Conservation (phyloP, 53 echinoderm and acorn worm genomes). For the Antedon mediterranea region DNA sequence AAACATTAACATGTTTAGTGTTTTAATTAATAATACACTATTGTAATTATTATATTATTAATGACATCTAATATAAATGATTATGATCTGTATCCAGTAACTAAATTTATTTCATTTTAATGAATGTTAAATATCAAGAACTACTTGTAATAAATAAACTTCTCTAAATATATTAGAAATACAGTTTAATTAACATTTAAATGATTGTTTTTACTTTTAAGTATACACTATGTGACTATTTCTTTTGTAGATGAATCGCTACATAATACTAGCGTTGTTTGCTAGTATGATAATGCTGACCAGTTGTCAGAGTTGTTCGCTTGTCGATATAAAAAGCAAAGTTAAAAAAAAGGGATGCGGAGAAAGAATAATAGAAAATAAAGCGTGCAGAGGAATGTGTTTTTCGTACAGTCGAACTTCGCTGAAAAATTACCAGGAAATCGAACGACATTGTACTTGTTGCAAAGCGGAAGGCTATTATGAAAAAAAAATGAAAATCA, state of each 20-base stretch:
- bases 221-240: too few relatives aligned
- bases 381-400: constrained; percentile 45
- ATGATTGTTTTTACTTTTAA: too few relatives aligned
- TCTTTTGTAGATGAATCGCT: background rate
- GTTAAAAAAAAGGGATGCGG: constrained; percentile 12
- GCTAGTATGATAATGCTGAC: background rate
- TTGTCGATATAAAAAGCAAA: background rate
- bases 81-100: too few relatives aligned
- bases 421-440: constrained; percentile 36
- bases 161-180: too few relatives aligned
- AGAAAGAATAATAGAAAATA: constrained; percentile 6
- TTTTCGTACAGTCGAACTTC: constrained; percentile 50
- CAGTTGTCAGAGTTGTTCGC: background rate
- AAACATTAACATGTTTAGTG: too few relatives aligned
- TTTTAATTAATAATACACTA: too few relatives aligned
- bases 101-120: too few relatives aligned
- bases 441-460: constrained; percentile 54
- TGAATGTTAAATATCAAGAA: too few relatives aligned
- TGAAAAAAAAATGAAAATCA: constrained; percentile 6
- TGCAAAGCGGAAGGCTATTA: constrained; percentile 35
- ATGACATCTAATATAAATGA: too few relatives aligned
- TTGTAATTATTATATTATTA: too few relatives aligned
- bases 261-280: background rate
- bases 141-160: too few relatives aligned
- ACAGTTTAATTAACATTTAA: too few relatives aligned